Evolutionary conservation across 2,888 invertebrate genomes (phyloP).

Genomic region (Bimastos eiseni): DNA sequence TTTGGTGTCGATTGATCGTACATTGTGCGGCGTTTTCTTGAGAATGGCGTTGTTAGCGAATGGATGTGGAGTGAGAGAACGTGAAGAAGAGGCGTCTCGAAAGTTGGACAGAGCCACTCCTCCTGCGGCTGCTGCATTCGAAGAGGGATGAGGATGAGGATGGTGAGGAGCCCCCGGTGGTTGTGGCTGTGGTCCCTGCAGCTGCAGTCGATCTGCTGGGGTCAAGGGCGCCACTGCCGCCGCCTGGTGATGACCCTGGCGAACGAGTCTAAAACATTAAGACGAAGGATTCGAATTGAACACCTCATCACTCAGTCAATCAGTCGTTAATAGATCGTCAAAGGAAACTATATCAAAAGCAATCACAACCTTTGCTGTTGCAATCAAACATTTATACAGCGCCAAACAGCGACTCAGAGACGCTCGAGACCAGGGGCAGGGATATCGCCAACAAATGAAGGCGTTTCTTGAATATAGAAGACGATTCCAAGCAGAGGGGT

Average conservation of each 20-base stretch:
- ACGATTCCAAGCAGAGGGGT: too few species aligned
- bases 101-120: not conserved
- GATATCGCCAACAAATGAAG: too few species aligned
- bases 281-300: not conserved
- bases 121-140: not conserved
- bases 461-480: too few species aligned
- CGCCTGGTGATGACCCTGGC: not conserved
- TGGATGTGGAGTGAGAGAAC: slow-evolving; percentile 3
- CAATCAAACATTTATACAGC: too few species aligned
- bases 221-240: not conserved
- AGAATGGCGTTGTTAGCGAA: not conserved
- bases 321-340: too few species aligned
- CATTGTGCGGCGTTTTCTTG: not conserved
- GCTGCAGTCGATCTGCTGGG: not conserved
- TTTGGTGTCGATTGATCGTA: not conserved
- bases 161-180: too few species aligned
- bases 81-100: slow-evolving; percentile 6
- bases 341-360: too few species aligned
- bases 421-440: too few species aligned
- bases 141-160: not conserved
- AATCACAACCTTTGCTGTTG: too few species aligned
- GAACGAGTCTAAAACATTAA: not conserved
- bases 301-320: not conserved
- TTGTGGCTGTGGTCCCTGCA: not conserved
- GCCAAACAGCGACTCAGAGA: too few species aligned